Conservation (phyloP, 2,888 invertebrate genomes). For the Scaptomyza cyrtandrae region DNA sequence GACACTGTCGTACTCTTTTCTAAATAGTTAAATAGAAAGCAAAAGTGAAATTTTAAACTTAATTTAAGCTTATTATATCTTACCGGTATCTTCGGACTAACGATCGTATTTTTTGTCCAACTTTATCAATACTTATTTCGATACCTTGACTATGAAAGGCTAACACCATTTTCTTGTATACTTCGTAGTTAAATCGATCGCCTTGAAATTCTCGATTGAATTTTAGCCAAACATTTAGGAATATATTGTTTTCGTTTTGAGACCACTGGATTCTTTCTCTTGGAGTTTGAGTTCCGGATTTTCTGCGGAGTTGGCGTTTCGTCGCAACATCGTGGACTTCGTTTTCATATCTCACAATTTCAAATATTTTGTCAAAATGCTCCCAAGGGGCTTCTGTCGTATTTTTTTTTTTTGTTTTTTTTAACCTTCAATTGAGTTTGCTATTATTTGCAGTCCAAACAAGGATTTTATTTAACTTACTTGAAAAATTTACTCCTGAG, state of each 20-base stretch:
- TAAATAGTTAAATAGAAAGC: constrained; percentile 5
- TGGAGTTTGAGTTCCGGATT: background rate
- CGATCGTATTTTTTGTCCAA: too few species aligned
- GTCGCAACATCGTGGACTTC: background rate
- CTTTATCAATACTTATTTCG: constrained; percentile 3
- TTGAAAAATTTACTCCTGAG: constrained; percentile 34
- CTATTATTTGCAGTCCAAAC: background rate
- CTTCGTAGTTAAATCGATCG: constrained; percentile 5
- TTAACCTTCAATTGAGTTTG: constrained; percentile 5
- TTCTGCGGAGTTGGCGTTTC: background rate
- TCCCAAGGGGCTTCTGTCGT: too few species aligned
- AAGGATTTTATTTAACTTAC: background rate
- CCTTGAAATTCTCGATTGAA: constrained; percentile 12
- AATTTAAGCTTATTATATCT: background rate
- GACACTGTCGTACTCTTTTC: constrained; percentile 4
- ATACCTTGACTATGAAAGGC: constrained; percentile 24
- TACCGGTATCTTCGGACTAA: constrained; percentile 27
- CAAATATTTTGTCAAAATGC: constrained; percentile 11
- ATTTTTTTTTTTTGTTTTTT: too few species aligned
- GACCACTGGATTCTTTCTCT: constrained; percentile 24
- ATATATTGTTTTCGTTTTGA: constrained; percentile 33
- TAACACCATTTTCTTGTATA: constrained; percentile 36
- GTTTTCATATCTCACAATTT: constrained; percentile 11
- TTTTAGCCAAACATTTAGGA: constrained; percentile 45
- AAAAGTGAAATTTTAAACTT: background rate